Percentiles rank a stretch among this genome's conserved stretches.
Evolutionary conservation across 2,888 invertebrate species (phyloP).

Genomic region (Harpalus rufipes): DNA sequence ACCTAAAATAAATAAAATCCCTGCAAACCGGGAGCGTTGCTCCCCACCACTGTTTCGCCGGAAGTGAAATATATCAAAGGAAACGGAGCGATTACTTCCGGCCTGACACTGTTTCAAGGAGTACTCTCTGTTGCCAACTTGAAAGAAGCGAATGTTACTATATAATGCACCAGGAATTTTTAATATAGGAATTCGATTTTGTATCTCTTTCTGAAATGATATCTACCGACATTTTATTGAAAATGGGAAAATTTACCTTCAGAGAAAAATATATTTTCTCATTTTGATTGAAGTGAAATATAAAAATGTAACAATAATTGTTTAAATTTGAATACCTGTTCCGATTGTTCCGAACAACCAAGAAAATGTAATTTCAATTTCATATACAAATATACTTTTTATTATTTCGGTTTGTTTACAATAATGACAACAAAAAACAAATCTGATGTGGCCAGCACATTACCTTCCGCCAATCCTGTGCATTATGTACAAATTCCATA

Average conservation of each 20-base stretch:
- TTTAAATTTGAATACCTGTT: no score
- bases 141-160: not conserved
- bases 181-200: slow-evolving; percentile 24
- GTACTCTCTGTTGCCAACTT: slow-evolving; percentile 40
- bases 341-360: no score
- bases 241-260: not conserved
- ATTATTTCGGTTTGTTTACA: no score
- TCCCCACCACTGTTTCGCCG: slow-evolving; percentile 19
- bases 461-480: no score
- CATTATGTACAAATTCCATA: no score
- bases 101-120: slow-evolving; percentile 47
- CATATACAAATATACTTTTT: no score
- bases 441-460: no score
- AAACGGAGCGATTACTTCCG: slow-evolving; percentile 65
- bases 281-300: no score
- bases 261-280: no score
- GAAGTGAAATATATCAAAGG: slow-evolving; percentile 65
- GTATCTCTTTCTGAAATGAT: not conserved
- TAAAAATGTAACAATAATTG: no score
- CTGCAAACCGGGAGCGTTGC: slow-evolving; percentile 53
- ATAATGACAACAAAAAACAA: no score
- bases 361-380: no score
- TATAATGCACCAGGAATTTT: slow-evolving; percentile 10
- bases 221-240: not conserved
- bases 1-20: slow-evolving; percentile 59